Percentiles rank a stretch among this genome's conserved stretches.
Conservation (phyloP, 2,797 vertebrate genomes). For the Mormyrus proboscirostris region DNA sequence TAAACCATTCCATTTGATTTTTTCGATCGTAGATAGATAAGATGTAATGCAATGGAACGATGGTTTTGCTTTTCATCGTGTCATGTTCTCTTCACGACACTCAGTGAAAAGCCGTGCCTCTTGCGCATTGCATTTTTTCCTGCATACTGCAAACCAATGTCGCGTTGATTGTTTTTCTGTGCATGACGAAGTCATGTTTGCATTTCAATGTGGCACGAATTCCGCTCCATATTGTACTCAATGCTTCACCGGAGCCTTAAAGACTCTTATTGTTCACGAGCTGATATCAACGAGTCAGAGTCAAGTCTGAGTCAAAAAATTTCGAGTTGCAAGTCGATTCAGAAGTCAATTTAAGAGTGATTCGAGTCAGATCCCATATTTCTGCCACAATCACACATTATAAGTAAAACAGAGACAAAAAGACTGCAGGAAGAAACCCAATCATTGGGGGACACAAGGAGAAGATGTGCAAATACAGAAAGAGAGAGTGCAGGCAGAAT, state of each 20-base stretch:
- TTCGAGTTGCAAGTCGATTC: too few relatives aligned
- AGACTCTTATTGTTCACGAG: background rate
- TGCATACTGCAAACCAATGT: too few relatives aligned
- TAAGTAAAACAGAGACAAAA: background rate
- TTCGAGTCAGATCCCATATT: background rate
- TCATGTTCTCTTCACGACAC: background rate
- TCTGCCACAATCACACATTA: background rate
- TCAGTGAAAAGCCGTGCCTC: too few relatives aligned
- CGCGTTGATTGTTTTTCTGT: too few relatives aligned
- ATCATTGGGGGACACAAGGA: background rate
- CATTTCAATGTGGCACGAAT: background rate
- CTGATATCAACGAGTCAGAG: background rate
- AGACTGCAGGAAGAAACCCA: background rate
- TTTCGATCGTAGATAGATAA: background rate
- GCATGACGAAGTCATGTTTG: too few relatives aligned
- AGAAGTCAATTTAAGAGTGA: background rate
- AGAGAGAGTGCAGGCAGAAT: background rate
- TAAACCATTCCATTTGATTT: background rate
- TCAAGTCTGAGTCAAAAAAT: too few relatives aligned
- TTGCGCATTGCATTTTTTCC: too few relatives aligned
- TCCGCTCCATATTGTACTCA: too few relatives aligned
- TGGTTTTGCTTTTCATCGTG: background rate
- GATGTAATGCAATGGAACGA: background rate
- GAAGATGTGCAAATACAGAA: background rate
- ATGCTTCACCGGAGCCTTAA: background rate